phyloP scores from a whole-genome alignment of 2,797 vertebrate species.

The Muscicapa comitata region DNA sequence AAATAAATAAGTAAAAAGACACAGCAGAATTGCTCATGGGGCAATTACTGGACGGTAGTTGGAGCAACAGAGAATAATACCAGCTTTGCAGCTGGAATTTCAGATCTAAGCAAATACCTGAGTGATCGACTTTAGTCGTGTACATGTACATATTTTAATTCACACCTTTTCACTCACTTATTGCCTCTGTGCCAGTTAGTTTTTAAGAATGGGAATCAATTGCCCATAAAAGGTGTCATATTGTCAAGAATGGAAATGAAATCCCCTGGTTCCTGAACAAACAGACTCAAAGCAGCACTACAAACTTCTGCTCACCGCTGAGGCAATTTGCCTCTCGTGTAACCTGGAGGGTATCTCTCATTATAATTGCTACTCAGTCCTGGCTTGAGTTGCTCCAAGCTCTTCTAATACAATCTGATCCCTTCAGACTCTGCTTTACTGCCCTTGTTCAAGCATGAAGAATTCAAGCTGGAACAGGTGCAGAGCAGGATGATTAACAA shows the following conservation, averaged over 20 bases:
- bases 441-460: conserved; percentile 64
- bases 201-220: conserved; percentile 21
- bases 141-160: conserved; percentile 38
- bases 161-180: conserved; percentile 27
- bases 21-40: not conserved
- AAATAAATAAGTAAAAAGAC: conserved; percentile 32
- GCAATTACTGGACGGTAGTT: not conserved
- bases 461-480: conserved; percentile 69
- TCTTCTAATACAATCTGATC: conserved; percentile 60
- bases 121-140: not conserved
- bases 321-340: conserved; percentile 20
- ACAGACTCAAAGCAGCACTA: not conserved
- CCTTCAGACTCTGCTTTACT: conserved; percentile 54
- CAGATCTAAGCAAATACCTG: conserved; percentile 11
- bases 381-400: conserved; percentile 48
- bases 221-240: conserved; percentile 7
- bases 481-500: conserved; percentile 63
- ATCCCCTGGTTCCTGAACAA: conserved; percentile 1
- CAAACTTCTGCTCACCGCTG: not conserved
- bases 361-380: conserved; percentile 1
- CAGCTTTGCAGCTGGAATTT: not conserved
- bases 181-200: not conserved
- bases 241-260: conserved; percentile 24
- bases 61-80: not conserved
- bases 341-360: conserved; percentile 45